Conservation (phyloP, 2,797 vertebrate species). For the Gila robusta region DNA sequence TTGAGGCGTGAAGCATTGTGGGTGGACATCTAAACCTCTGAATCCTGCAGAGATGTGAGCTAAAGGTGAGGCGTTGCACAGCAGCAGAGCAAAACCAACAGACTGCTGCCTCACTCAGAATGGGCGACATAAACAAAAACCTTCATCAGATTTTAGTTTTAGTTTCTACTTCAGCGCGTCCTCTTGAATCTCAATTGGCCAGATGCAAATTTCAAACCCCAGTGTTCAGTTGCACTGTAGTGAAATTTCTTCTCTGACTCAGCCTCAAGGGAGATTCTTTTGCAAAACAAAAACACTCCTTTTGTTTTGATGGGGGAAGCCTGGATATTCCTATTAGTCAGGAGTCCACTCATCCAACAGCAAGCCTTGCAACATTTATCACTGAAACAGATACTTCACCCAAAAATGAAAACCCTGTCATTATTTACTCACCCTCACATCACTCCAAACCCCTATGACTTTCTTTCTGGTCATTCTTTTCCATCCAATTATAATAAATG, state of each 20-base stretch:
- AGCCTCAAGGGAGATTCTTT: not conserved
- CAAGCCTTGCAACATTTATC: not conserved
- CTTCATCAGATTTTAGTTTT: not conserved
- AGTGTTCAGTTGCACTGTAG: constrained; percentile 10
- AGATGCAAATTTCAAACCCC: constrained; percentile 4
- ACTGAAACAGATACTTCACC: constrained; percentile 5
- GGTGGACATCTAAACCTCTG: constrained; percentile 36
- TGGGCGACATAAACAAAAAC: constrained; percentile 4
- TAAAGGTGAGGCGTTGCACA: constrained; percentile 11
- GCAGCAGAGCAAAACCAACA: not conserved
- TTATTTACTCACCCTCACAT: not conserved
- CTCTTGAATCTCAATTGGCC: not conserved
- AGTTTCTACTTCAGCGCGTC: not conserved
- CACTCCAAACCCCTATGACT: not conserved
- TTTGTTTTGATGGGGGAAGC: constrained; percentile 9
- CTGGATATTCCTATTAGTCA: constrained; percentile 40
- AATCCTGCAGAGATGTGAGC: constrained; percentile 10
- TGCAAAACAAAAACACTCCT: constrained; percentile 10
- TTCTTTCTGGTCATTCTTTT: not conserved
- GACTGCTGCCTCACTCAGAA: not conserved
- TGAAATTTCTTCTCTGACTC: constrained; percentile 33
- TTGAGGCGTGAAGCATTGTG: constrained; percentile 9
- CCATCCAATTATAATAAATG: not conserved
- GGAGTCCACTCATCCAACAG: constrained; percentile 2
- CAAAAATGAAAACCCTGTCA: not conserved